phyloP scores from a whole-genome alignment of 2,797 vertebrate species.

The Typhlichthys subterraneus region DNA sequence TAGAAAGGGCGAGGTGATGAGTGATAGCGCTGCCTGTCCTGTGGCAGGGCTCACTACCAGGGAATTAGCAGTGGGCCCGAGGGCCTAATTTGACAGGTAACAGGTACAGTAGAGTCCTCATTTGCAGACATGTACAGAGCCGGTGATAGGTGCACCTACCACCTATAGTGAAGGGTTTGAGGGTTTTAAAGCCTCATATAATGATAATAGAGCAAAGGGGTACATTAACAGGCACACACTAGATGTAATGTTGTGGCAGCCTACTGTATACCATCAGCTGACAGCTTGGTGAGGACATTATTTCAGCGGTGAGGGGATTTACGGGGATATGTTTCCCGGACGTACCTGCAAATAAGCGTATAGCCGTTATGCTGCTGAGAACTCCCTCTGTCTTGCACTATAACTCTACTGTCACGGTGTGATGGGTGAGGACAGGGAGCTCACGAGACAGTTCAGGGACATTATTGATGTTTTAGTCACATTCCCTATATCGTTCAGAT shows the following conservation, averaged over 20 bases:
- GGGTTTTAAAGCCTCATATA: too few relatives aligned
- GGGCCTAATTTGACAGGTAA: constrained; percentile 23
- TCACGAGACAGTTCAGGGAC: constrained; percentile 27
- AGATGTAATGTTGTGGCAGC: too few relatives aligned
- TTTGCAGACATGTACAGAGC: constrained; percentile 36
- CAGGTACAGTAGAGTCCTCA: constrained; percentile 1
- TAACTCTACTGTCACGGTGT: constrained; percentile 12
- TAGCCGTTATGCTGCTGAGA: constrained; percentile 24
- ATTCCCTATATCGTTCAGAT: constrained; percentile 40
- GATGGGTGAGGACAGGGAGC: constrained; percentile 32
- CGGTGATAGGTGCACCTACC: constrained; percentile 12
- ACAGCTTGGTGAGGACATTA: too few relatives aligned
- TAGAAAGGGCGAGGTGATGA: constrained; percentile 48
- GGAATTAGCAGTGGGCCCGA: constrained; percentile 27
- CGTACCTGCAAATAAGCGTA: constrained; percentile 36
- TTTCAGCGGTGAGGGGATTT: constrained; percentile 21
- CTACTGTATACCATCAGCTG: too few relatives aligned
- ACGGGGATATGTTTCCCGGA: constrained; percentile 20
- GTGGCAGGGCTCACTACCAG: constrained; percentile 28
- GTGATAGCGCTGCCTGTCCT: constrained; percentile 38
- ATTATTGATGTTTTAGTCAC: constrained; percentile 55
- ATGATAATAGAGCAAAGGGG: too few relatives aligned
- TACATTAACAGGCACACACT: too few relatives aligned
- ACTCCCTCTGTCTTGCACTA: constrained; percentile 10
- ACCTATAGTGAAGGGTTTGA: too few relatives aligned